Evolutionary conservation across 2,797 vertebrate species (phyloP).

Genomic region (Phalloptychus januarius): DNA sequence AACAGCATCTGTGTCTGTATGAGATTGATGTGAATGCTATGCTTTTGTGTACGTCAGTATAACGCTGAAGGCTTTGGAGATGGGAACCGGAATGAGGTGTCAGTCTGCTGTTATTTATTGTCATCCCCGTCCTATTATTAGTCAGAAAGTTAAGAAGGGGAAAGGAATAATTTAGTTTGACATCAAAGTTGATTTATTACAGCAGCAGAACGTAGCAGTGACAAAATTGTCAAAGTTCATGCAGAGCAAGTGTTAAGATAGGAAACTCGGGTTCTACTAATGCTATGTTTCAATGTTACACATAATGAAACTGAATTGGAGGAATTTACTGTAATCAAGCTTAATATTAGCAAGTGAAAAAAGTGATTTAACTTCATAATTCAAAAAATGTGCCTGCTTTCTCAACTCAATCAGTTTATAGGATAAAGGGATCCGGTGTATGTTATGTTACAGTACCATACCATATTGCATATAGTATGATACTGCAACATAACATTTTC

Average conservation of each 20-base stretch:
- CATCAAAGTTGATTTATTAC: conserved; percentile 18
- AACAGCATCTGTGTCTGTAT: conserved; percentile 55
- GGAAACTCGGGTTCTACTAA: neutral
- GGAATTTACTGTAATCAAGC: neutral
- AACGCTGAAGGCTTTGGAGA: conserved; percentile 31
- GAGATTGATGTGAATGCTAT: conserved; percentile 54
- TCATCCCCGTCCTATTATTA: conserved; percentile 40
- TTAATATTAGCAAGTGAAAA: neutral
- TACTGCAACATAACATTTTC: no score
- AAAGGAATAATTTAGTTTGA: conserved; percentile 29
- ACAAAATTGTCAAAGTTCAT: neutral
- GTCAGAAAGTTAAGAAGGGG: conserved; percentile 24
- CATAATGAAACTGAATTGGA: neutral
- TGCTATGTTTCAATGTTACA: neutral
- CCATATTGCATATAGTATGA: no score
- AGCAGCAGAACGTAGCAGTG: neutral
- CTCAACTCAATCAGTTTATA: neutral
- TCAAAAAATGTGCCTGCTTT: neutral
- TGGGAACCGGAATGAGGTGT: conserved; percentile 49
- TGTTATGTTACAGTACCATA: neutral
- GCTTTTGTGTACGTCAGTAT: conserved; percentile 40
- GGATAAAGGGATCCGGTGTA: neutral
- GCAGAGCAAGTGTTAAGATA: neutral
- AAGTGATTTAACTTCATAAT: neutral
- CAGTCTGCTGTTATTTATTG: conserved; percentile 45